phyloP scores from a whole-genome alignment of 2,888 invertebrate genomes.

The Spicauda simplicius region DNA sequence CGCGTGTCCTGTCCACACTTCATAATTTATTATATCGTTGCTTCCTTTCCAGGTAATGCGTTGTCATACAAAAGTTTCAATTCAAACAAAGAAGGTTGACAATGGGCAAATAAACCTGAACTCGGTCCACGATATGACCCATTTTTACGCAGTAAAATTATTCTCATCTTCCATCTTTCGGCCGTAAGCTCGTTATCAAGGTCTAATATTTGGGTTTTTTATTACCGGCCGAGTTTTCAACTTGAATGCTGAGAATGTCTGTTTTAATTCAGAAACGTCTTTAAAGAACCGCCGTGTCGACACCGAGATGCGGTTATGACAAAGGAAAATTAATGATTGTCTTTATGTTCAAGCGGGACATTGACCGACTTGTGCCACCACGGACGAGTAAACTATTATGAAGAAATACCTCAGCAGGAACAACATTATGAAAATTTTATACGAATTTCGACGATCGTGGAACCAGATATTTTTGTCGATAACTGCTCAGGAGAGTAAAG shows the following conservation, averaged over 20 bases:
- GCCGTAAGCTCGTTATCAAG: slow-evolving; percentile 65
- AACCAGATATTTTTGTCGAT: no score
- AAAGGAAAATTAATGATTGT: slow-evolving; percentile 48
- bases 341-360: slow-evolving; percentile 39
- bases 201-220: slow-evolving; percentile 72
- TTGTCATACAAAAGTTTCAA: slow-evolving; percentile 53
- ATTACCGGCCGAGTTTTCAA: slow-evolving; percentile 57
- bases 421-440: background rate
- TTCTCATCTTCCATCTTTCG: slow-evolving; percentile 59
- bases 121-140: slow-evolving; percentile 65
- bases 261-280: slow-evolving; percentile 48
- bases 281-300: slow-evolving; percentile 43
- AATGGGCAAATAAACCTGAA: slow-evolving; percentile 68
- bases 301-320: slow-evolving; percentile 45
- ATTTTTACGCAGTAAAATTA: slow-evolving; percentile 72
- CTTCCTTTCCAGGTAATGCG: slow-evolving; percentile 64
- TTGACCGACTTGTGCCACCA: slow-evolving; percentile 27
- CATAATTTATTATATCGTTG: slow-evolving; percentile 63
- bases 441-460: background rate
- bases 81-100: slow-evolving; percentile 69
- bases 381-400: background rate
- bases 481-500: no score
- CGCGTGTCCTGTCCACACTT: slow-evolving; percentile 61
- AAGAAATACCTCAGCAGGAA: background rate
- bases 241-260: slow-evolving; percentile 47